These are phyloP conservation scores for Acanthosepion lycidas DNA, from an alignment of 2,888 invertebrate species.

Conservation along the genomic window DNA sequence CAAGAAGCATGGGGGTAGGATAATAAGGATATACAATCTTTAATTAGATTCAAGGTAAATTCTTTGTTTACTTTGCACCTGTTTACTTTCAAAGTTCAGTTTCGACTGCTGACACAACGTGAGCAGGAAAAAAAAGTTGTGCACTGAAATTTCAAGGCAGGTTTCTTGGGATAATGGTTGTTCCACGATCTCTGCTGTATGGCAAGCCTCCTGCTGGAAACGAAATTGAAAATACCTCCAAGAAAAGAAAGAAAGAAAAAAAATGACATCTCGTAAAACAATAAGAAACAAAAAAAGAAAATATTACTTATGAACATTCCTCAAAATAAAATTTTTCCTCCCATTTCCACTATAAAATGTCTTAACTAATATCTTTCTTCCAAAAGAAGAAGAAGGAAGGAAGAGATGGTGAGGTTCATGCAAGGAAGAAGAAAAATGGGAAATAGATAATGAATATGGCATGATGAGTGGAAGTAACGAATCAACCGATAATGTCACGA, in stretches of 20 bases:
- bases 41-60: constrained; percentile 33
- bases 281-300: not conserved
- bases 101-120: not conserved
- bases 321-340: not conserved
- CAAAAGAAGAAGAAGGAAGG: not conserved
- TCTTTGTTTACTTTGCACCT: constrained; percentile 33
- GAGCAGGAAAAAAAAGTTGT: not conserved
- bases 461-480: too few species aligned
- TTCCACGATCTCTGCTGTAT: not conserved
- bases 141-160: not conserved
- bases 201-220: not conserved
- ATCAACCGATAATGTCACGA: too few species aligned
- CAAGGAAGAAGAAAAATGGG: not conserved
- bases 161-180: not conserved
- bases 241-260: not conserved
- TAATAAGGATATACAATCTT: not conserved
- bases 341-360: not conserved
- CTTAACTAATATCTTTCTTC: too few species aligned
- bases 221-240: not conserved
- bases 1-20: not conserved
- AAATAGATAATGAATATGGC: not conserved
- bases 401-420: too few species aligned
- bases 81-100: not conserved
- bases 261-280: not conserved
- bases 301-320: not conserved